Evolutionary conservation across 2,797 vertebrate species (phyloP).

Genomic region (Carduelis carduelis): DNA sequence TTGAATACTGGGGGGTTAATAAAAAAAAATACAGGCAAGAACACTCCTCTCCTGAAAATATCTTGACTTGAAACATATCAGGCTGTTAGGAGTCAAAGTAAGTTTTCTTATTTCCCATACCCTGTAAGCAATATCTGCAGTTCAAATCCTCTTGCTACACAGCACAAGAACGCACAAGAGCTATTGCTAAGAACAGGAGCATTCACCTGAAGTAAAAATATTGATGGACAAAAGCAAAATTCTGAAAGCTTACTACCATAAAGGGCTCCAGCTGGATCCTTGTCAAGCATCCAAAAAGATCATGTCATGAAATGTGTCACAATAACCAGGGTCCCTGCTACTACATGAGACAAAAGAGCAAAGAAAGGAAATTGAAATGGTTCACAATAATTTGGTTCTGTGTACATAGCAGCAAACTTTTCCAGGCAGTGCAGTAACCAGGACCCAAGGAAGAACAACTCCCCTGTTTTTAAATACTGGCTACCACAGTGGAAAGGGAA

Average conservation of each 20-base stretch:
- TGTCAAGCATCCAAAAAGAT: not conserved
- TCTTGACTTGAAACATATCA: not conserved
- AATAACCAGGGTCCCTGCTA: not conserved
- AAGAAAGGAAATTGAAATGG: not conserved
- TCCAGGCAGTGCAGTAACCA: not conserved
- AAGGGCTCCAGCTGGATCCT: not conserved
- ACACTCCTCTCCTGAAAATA: not conserved
- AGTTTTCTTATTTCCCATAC: not conserved
- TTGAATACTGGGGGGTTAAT: not conserved
- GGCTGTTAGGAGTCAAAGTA: not conserved
- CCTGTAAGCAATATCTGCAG: not conserved
- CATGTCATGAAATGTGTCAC: rapidly evolving
- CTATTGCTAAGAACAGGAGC: not conserved
- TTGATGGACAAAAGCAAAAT: not conserved
- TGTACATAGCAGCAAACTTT: not conserved
- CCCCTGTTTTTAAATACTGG: slow-evolving; percentile 5
- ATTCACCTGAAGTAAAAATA: not conserved
- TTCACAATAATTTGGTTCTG: not conserved
- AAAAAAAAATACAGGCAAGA: not conserved
- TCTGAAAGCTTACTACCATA: not conserved
- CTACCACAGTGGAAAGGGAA: slow-evolving; percentile 10
- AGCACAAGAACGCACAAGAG: not conserved
- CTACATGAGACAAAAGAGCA: not conserved
- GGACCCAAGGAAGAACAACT: slow-evolving; percentile 21
- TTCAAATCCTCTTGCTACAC: not conserved